Evolutionary conservation across 2,888 invertebrate genomes (phyloP).

Genomic region (Diachrysia chrysitis): DNA sequence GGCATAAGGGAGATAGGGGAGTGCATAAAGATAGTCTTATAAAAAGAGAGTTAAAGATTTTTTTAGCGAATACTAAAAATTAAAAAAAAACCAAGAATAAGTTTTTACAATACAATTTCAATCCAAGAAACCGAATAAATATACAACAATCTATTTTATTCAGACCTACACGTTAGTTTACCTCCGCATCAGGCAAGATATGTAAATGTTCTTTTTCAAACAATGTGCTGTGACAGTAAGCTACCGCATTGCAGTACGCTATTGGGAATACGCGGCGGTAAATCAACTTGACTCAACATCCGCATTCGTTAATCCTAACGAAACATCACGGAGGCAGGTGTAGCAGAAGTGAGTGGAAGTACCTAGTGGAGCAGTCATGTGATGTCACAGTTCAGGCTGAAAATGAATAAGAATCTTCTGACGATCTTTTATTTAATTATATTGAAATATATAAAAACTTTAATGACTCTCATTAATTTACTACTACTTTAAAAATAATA

Average conservation of each 20-base stretch:
- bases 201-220: slow-evolving; percentile 56
- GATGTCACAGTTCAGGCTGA: neutral
- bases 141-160: slow-evolving; percentile 26
- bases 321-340: slow-evolving; percentile 41
- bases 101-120: neutral
- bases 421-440: too few relatives aligned
- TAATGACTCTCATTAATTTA: too few relatives aligned
- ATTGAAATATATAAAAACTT: too few relatives aligned
- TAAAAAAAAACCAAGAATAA: neutral
- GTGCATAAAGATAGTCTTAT: too few relatives aligned
- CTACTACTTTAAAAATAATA: too few relatives aligned
- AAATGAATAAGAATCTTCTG: too few relatives aligned
- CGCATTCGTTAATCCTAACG: slow-evolving; percentile 50
- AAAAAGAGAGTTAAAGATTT: too few relatives aligned
- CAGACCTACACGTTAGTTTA: slow-evolving; percentile 17
- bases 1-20: too few relatives aligned
- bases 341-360: slow-evolving; percentile 29
- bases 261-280: slow-evolving; percentile 61
- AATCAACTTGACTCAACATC: slow-evolving; percentile 60
- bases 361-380: slow-evolving; percentile 21
- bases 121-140: slow-evolving; percentile 10
- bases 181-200: slow-evolving; percentile 33
- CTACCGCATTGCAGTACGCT: slow-evolving; percentile 64
- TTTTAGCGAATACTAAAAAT: too few relatives aligned
- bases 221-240: slow-evolving; percentile 56